A percentile compares a stretch with the other conserved stretches of the same genome.
Conservation (phyloP, 1,140 invertebrate species). For the Leptinotarsa lineolata region DNA sequence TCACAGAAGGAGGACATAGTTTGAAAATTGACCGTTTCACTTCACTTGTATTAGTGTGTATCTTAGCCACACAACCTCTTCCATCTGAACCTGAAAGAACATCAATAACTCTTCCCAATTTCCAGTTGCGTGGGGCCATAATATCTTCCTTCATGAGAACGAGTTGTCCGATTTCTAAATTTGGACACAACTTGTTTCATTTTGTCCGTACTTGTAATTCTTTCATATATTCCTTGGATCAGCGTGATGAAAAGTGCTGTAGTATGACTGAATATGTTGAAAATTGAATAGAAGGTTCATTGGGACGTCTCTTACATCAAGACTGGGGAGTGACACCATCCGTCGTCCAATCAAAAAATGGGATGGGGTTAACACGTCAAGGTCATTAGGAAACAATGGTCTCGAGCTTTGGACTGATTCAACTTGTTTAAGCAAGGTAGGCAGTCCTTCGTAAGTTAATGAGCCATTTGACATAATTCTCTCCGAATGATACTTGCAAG, state of each 20-base stretch:
- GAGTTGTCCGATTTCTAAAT: conserved; percentile 18
- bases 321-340: too few relatives aligned
- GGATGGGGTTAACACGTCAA: too few relatives aligned
- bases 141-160: too few relatives aligned
- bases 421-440: conserved; percentile 40
- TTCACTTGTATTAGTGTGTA: too few relatives aligned
- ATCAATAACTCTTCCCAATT: too few relatives aligned
- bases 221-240: conserved; percentile 37
- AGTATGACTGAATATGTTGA: conserved; percentile 18
- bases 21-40: too few relatives aligned
- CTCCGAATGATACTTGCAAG: conserved; percentile 45
- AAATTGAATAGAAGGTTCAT: conserved; percentile 13
- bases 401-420: conserved; percentile 50
- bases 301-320: background rate
- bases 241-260: conserved; percentile 28
- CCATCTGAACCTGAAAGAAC: too few relatives aligned
- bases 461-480: conserved; percentile 40
- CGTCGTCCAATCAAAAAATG: too few relatives aligned
- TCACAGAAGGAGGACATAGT: too few relatives aligned
- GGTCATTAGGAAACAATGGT: conserved; percentile 44
- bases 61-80: too few relatives aligned
- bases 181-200: conserved; percentile 21
- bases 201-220: conserved; percentile 34
- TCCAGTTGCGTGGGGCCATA: too few relatives aligned
- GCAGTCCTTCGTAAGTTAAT: conserved; percentile 37